Base-by-base conservation (phyloP, 2,113 vertebrate species). In the Corvus cornix region DNA sequence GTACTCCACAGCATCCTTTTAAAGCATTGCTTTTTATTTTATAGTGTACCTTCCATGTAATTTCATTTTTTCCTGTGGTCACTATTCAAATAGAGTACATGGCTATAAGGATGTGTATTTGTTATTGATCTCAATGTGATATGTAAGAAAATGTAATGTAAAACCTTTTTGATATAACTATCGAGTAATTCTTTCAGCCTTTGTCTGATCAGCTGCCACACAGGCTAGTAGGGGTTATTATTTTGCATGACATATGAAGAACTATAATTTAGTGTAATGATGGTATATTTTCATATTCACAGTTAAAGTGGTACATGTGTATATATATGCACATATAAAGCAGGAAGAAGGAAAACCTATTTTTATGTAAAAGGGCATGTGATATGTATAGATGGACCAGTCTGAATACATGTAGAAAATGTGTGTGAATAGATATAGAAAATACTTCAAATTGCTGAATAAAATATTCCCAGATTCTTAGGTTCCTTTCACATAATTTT, bases 401-500 rank as follows among this genome's bases (percentile, higher is more conserved):
- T 81, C 68, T 78, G 73, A 94, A 84, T 91, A 43, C 60, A 59
- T 52, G 76, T 79, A 84, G 70, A 88, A 91, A 91, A 79, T 70
- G 55, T 53, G 39, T 66, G 30, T 91, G 58, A 94, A 70, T 77
- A 64, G 53, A 87, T 16, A 35, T 7, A 91, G 56, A 94, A 90
- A 89, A 96, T 93, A 55, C 64, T 91, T 96, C 46, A 88, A 94
- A 93, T 97, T 92, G 78, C 76, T 96, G 93, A 92, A 81, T 87
- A 96, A 89, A 94, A 87, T 92, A 58, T 90, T 88, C 80, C 89
- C 93, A 91, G 77, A 95, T 87, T 93, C 96, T 91, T 95, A 44
- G 75, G 86, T 83, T 83, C 95, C 67, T 87, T 93, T 95, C 93
- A 49, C 87, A 93, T 97, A 95, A 94, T 96, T 96, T 96, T 96